Conservation (phyloP, 1,140 invertebrate genomes). For the Geopemphigus sp. region DNA sequence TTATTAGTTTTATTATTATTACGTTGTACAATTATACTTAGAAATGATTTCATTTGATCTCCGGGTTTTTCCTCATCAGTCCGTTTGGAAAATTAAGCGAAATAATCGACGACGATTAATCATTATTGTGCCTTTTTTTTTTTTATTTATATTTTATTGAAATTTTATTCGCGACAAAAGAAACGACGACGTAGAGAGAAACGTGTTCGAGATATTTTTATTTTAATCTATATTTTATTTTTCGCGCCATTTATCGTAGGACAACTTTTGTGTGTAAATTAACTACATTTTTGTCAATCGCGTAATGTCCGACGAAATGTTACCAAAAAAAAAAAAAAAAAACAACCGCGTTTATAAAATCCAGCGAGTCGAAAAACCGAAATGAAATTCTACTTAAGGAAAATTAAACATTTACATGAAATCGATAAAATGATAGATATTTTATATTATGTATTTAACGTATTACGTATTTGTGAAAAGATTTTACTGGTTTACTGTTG, state of each 20-base stretch:
- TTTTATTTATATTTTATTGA: slow-evolving; percentile 46
- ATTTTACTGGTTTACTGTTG: slow-evolving; percentile 43
- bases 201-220: slow-evolving; percentile 27
- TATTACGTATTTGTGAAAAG: slow-evolving; percentile 25
- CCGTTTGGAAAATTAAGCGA: slow-evolving; percentile 40
- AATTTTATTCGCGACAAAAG: slow-evolving; percentile 34
- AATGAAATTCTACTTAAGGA: slow-evolving; percentile 46
- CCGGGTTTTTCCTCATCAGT: slow-evolving; percentile 40
- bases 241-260: background rate
- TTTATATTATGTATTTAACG: background rate
- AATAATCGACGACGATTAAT: slow-evolving; percentile 12
- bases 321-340: slow-evolving; percentile 27
- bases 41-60: slow-evolving; percentile 50
- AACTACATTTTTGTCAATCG: background rate
- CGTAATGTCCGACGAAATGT: slow-evolving; percentile 15
- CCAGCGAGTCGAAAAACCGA: slow-evolving; percentile 37
- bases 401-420: background rate
- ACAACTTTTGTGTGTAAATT: background rate
- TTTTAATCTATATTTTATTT: slow-evolving; percentile 30
- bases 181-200: background rate
- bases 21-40: slow-evolving; percentile 42
- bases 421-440: slow-evolving; percentile 31
- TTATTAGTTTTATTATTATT: slow-evolving; percentile 38
- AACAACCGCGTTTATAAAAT: too few relatives aligned
- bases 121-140: slow-evolving; percentile 40